phyloP scores from a whole-genome alignment of 2,113 vertebrate genomes.

The Cyanistes caeruleus region DNA sequence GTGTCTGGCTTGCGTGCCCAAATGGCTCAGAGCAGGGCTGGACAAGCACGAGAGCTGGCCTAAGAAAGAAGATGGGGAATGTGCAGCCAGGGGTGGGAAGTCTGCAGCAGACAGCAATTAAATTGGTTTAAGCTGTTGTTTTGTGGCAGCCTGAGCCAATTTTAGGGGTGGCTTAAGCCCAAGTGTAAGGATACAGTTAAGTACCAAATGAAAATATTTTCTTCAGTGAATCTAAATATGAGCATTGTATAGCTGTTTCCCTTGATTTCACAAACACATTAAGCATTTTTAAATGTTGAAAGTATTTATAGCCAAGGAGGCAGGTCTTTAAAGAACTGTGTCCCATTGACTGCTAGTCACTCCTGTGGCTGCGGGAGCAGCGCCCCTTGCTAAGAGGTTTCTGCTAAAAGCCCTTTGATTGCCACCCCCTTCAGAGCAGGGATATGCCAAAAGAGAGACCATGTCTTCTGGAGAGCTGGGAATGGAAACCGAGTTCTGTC shows the following conservation, averaged over 20 bases:
- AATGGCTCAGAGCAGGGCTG: neutral
- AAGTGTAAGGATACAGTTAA: neutral
- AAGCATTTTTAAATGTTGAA: neutral
- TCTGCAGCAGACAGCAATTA: neutral
- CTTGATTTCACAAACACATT: neutral
- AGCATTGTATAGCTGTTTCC: neutral
- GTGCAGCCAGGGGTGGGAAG: neutral
- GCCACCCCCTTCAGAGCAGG: neutral
- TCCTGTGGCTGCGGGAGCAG: neutral
- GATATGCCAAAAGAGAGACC: neutral
- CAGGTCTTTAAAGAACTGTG: neutral
- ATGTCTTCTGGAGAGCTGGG: neutral
- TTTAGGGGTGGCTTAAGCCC: slow-evolving; percentile 1
- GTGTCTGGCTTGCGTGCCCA: neutral
- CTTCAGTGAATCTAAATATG: neutral
- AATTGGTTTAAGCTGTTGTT: slow-evolving; percentile 46
- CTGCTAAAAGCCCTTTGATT: neutral
- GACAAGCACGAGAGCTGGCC: neutral
- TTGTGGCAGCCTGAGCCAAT: slow-evolving; percentile 8
- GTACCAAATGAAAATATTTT: neutral
- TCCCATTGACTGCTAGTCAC: neutral
- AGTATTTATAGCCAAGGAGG: neutral
- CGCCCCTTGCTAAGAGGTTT: neutral
- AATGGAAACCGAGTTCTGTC: neutral
- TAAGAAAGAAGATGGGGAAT: neutral